phyloP scores from a whole-genome alignment of 2,888 invertebrate species.

The Monopis laevigella region DNA sequence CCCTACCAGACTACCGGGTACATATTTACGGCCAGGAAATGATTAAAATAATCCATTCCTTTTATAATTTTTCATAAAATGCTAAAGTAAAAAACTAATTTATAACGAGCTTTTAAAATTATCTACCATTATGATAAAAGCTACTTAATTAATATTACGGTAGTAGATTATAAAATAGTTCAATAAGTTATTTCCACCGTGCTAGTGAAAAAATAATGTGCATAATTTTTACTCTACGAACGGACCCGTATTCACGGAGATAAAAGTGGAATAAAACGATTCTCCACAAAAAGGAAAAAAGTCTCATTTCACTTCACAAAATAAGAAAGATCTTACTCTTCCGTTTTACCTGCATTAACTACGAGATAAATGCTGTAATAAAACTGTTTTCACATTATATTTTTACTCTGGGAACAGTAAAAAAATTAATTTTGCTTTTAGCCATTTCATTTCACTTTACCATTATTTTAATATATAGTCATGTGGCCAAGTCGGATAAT shows the following conservation, averaged over 20 bases:
- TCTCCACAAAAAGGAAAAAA: slow-evolving; percentile 10
- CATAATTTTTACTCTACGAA: slow-evolving; percentile 9
- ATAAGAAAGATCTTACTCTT: slow-evolving; percentile 12
- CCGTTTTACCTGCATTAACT: slow-evolving; percentile 13
- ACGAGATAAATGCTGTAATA: slow-evolving; percentile 12
- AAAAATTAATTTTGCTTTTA: background rate
- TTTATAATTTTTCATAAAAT: too few species aligned
- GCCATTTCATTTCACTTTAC: background rate
- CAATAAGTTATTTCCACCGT: too few species aligned
- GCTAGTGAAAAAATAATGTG: too few species aligned
- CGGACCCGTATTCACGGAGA: slow-evolving; percentile 8
- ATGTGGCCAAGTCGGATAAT: too few species aligned
- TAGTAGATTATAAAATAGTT: too few species aligned
- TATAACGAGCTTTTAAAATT: too few species aligned
- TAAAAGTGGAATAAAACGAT: slow-evolving; percentile 13
- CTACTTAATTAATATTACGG: too few species aligned
- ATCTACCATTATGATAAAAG: too few species aligned
- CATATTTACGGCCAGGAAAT: too few species aligned
- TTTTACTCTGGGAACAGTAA: slow-evolving; percentile 5
- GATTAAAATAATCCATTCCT: too few species aligned
- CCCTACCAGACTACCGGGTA: too few species aligned
- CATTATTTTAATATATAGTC: slow-evolving; percentile 9
- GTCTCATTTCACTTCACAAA: slow-evolving; percentile 12
- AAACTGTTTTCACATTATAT: slow-evolving; percentile 12
- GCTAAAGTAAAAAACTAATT: too few species aligned